phyloP scores from a whole-genome alignment of 2,888 invertebrate genomes.

The Caradrina kadenii region DNA sequence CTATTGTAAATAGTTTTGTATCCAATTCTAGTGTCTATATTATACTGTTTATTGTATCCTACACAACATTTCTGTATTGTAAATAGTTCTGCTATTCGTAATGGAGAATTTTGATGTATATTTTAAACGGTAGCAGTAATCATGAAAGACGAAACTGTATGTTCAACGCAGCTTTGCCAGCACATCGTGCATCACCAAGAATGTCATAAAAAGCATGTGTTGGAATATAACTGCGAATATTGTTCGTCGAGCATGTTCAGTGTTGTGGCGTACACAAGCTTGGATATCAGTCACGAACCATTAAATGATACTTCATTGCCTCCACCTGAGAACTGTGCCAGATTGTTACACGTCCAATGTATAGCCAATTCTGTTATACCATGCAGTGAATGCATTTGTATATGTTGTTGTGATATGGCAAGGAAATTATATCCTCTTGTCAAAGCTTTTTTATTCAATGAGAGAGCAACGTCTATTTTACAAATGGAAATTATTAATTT shows the following conservation, averaged over 20 bases:
- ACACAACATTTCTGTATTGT: constrained; percentile 43
- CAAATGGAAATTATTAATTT: constrained; percentile 15
- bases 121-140: constrained; percentile 25
- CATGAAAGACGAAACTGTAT: constrained; percentile 19
- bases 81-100: constrained; percentile 51
- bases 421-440: constrained; percentile 55
- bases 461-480: constrained; percentile 61
- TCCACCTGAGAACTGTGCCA: constrained; percentile 46
- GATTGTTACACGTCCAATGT: constrained; percentile 56
- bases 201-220: constrained; percentile 54
- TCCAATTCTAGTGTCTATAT: constrained; percentile 21
- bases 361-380: constrained; percentile 46
- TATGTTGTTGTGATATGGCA: constrained; percentile 54
- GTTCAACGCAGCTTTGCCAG: constrained; percentile 45
- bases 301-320: constrained; percentile 44
- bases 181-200: constrained; percentile 30
- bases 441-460: constrained; percentile 48
- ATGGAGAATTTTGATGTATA: constrained; percentile 22
- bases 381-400: constrained; percentile 59
- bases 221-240: constrained; percentile 30
- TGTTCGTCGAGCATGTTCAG: constrained; percentile 58
- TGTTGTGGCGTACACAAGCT: constrained; percentile 61
- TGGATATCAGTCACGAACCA: constrained; percentile 49
- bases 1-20: constrained; percentile 44
- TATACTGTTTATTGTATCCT: constrained; percentile 31